Base-by-base conservation (phyloP, 2,113 vertebrate genomes). In the Urocynchramus pylzowi region DNA sequence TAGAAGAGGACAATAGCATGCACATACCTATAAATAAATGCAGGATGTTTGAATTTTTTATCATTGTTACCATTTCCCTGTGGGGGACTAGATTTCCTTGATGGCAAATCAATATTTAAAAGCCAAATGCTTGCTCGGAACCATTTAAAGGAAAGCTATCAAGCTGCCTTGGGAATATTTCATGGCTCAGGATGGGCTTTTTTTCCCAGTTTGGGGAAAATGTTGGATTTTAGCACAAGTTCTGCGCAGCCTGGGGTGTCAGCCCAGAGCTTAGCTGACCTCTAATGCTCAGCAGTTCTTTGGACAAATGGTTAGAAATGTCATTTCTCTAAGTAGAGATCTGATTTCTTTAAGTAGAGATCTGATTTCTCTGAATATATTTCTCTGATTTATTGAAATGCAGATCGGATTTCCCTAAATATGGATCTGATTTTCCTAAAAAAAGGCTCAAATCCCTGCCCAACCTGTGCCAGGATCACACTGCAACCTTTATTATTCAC, bases 41-140 rank as follows among this genome's bases (percentile, higher is more conserved):
- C 67, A 88, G 79, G 59, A 56, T 73, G 57, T 35, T 90, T 93
- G 42, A 42, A 59, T 50, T 59, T 65, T 70, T 84, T 76, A 47
- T 80, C 59, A 44, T 37, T 49, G 63, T 52, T 47, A 50, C 31
- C 59, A 13, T 82, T 87, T 83, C 67, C 54, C 54, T 81, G 22
- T 0, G 3, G 52, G 45, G 50, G 87, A 88, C 90, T 42, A 47
- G 19, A 33, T 77, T 86, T 80, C 6, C 57, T 80, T 80, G 13
- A 1, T 67, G 89, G 50, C 42, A 61, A 70, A 92, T 90, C 83
- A 44, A 45, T 83, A 85, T 75, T 93, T 80, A 35, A 88, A 86
- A 88, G 63, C 59, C 30, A 76, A 80, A 73, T 24, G 21, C 28
- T 37, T 37, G 33, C 84, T 87, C 17, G 6, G 73, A 91, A 27